Conservation (phyloP, 2,888 invertebrate genomes). For the Polylopha cassiicola region DNA sequence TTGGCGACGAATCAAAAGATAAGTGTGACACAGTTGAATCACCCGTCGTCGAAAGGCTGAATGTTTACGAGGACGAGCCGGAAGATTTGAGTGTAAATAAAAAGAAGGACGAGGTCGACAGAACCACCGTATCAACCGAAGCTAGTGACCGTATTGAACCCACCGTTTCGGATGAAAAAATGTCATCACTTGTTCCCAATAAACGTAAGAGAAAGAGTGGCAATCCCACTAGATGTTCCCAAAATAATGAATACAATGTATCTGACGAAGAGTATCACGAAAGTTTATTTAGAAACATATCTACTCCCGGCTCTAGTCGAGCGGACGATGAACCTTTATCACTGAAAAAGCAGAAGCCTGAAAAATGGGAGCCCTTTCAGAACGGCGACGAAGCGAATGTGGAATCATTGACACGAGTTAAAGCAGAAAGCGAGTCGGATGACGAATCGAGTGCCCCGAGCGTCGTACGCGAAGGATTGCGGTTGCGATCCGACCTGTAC, state of each 20-base stretch:
- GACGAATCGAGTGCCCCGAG: constrained; percentile 70
- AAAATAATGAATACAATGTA: constrained; percentile 66
- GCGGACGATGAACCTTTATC: constrained; percentile 66
- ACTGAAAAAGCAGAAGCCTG: constrained; percentile 69
- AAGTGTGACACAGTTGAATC: constrained; percentile 42
- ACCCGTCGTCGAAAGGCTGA: constrained; percentile 52
- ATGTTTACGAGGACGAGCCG: constrained; percentile 75
- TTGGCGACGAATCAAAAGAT: constrained; percentile 52
- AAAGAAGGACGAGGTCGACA: constrained; percentile 79
- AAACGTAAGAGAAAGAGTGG: constrained; percentile 89
- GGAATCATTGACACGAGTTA: constrained; percentile 60
- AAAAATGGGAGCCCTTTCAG: constrained; percentile 67
- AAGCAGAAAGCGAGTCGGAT: constrained; percentile 73
- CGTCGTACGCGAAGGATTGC: constrained; percentile 66
- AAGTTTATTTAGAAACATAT: constrained; percentile 65
- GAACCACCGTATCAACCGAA: constrained; percentile 53
- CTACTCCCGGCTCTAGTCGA: constrained; percentile 59
- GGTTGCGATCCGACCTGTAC: constrained; percentile 65
- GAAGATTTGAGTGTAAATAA: constrained; percentile 83
- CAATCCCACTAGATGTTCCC: constrained; percentile 87
- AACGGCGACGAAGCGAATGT: constrained; percentile 61
- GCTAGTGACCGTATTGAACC: constrained; percentile 47
- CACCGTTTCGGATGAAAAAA: constrained; percentile 66
- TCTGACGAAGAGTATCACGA: constrained; percentile 69
- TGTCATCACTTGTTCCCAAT: constrained; percentile 72